phyloP scores from a whole-genome alignment of 2,888 invertebrate genomes.

The Polietes domitor region DNA sequence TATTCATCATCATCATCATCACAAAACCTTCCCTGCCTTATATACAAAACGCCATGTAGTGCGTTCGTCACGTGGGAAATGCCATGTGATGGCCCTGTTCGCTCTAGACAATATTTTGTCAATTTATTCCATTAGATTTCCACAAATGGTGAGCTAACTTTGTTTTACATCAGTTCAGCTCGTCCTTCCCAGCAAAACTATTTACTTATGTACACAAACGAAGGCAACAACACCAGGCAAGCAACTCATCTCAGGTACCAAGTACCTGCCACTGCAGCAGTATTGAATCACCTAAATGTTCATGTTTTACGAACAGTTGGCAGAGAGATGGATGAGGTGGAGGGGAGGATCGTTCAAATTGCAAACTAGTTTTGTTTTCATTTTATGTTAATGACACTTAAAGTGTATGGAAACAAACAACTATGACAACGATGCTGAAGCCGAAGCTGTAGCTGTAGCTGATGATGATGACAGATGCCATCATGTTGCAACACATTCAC shows the following conservation, averaged over 20 bases:
- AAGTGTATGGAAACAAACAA: conserved; percentile 19
- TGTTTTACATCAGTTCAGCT: neutral
- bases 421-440: neutral
- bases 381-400: conserved; percentile 59
- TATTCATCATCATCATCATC: too few species aligned
- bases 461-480: neutral
- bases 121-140: conserved; percentile 41
- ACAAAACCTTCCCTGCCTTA: too few species aligned
- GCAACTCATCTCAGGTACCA: too few species aligned
- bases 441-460: neutral
- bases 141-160: conserved; percentile 38
- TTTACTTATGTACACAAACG: too few species aligned
- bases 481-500: neutral
- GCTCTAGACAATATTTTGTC: conserved; percentile 45
- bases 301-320: too few species aligned
- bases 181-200: neutral
- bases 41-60: too few species aligned
- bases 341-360: neutral
- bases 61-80: too few species aligned
- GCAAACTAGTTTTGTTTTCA: conserved; percentile 40
- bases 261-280: too few species aligned
- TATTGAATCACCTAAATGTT: too few species aligned
- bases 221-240: too few species aligned
- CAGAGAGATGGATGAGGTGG: too few species aligned
- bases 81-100: too few species aligned